Evolutionary conservation across 2,888 invertebrate genomes (phyloP).

Genomic region (Pachliopta kotzebuea): DNA sequence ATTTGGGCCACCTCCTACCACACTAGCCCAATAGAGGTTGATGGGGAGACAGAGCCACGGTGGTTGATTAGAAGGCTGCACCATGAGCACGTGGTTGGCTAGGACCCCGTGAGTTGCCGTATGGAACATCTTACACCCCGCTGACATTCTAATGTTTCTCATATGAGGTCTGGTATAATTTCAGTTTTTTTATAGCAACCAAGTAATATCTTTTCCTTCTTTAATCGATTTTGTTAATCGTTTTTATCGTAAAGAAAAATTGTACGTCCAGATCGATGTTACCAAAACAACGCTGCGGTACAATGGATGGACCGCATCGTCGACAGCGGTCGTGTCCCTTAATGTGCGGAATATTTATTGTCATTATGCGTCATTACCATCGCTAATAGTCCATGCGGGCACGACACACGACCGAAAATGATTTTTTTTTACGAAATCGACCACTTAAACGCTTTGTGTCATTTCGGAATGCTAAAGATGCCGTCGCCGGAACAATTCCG

Average conservation of each 20-base stretch:
- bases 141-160: no score
- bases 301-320: conserved; percentile 47
- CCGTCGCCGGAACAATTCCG: conserved; percentile 37
- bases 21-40: no score
- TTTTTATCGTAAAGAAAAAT: conserved; percentile 3
- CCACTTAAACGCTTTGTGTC: conserved; percentile 49
- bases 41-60: no score
- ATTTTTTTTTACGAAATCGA: conserved; percentile 52
- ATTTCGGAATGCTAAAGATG: conserved; percentile 58
- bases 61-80: no score
- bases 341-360: conserved; percentile 67
- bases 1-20: no score
- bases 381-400: conserved; percentile 60
- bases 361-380: conserved; percentile 71
- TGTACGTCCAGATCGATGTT: background rate
- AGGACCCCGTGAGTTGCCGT: no score
- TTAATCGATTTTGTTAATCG: background rate
- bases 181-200: no score
- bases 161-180: no score
- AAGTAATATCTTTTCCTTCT: no score
- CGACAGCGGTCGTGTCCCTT: conserved; percentile 43
- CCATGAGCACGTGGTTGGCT: no score
- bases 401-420: conserved; percentile 60
- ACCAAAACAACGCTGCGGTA: background rate
- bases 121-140: no score